Conservation (phyloP, 2,113 vertebrate species). For the Chloropsis hardwickii region DNA sequence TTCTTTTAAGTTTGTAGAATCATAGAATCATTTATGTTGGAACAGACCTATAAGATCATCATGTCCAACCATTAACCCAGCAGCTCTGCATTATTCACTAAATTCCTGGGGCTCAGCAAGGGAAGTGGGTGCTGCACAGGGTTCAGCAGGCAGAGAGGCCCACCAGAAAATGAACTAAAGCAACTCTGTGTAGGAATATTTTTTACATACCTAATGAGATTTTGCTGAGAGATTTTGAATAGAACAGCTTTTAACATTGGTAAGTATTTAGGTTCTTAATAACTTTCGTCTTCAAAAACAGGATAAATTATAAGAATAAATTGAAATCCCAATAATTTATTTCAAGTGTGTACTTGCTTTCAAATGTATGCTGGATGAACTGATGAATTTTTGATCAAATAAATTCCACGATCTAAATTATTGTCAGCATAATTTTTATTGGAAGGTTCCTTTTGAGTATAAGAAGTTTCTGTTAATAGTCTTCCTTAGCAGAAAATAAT, state of each 20-base stretch:
- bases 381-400: background rate
- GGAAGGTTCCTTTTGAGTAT: background rate
- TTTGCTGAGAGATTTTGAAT: background rate
- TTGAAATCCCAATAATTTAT: background rate
- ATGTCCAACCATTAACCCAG: background rate
- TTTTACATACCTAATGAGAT: background rate
- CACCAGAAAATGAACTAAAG: background rate
- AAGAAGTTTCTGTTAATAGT: background rate
- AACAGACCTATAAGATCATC: background rate
- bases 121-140: background rate
- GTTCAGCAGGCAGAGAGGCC: background rate
- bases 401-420: background rate
- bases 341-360: background rate
- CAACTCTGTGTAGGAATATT: background rate
- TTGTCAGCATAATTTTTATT: background rate
- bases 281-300: background rate
- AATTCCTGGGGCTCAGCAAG: background rate
- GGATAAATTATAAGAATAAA: background rate
- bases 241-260: background rate
- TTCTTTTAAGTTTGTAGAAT: background rate
- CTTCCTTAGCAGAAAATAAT: background rate
- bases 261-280: background rate
- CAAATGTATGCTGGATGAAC: background rate
- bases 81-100: background rate
- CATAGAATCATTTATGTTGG: background rate